Evolutionary conservation across 2,797 vertebrate genomes (phyloP).

Genomic region (Antennarius maculatus): DNA sequence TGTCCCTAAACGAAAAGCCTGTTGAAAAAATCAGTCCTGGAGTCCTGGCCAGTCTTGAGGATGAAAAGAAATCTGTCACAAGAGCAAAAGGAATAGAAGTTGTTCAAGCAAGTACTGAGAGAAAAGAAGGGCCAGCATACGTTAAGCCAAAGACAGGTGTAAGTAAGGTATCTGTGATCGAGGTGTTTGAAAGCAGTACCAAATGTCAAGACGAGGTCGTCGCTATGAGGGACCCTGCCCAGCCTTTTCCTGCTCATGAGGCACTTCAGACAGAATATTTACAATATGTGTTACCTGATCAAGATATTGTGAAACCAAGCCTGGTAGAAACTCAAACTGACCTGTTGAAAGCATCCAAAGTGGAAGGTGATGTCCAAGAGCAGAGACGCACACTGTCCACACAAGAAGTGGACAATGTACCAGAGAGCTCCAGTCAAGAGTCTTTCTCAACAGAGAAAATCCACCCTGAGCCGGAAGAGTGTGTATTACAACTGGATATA

Average conservation of each 20-base stretch:
- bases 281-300: background rate
- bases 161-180: background rate
- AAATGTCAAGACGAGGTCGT: background rate
- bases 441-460: slow-evolving; percentile 1
- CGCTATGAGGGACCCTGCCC: background rate
- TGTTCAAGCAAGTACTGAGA: slow-evolving; percentile 7
- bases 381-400: background rate
- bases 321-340: background rate
- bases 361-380: background rate
- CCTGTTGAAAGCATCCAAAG: background rate
- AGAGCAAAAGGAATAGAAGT: background rate
- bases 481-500: slow-evolving; percentile 17
- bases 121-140: background rate
- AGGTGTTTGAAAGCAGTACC: background rate
- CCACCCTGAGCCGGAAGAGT: background rate
- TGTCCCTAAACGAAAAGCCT: background rate
- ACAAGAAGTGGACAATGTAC: background rate
- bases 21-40: slow-evolving; percentile 1
- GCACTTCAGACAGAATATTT: background rate
- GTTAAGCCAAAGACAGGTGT: background rate
- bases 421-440: background rate
- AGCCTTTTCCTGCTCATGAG: background rate
- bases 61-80: background rate
- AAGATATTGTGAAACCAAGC: background rate
- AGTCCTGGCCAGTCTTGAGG: slow-evolving; percentile 1